Conservation (phyloP, 1,140 invertebrate genomes). For the Drosophila leontia region DNA sequence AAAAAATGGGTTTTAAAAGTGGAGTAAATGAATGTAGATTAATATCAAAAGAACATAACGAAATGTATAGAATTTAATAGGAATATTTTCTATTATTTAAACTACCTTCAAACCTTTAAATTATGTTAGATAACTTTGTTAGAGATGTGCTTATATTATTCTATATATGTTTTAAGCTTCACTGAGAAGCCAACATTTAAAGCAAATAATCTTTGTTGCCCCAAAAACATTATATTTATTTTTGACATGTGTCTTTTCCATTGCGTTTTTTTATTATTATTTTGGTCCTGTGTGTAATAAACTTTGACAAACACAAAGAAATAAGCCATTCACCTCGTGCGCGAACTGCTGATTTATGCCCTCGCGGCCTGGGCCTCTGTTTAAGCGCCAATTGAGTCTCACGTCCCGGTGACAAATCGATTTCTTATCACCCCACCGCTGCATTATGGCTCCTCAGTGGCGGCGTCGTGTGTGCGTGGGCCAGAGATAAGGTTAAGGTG, state of each 20-base stretch:
- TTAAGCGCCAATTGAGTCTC: conserved; percentile 81
- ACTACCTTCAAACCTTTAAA: not conserved
- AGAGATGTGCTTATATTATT: not conserved
- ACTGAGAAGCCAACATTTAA: no score
- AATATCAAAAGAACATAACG: not conserved
- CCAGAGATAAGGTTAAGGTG: conserved; percentile 61
- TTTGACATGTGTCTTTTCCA: not conserved
- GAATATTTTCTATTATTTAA: not conserved
- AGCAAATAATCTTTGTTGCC: not conserved
- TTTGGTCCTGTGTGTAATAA: conserved; percentile 60
- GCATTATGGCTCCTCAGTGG: conserved; percentile 58
- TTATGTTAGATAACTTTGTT: not conserved
- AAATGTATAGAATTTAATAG: not conserved
- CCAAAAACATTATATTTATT: not conserved
- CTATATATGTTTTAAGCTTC: not conserved
- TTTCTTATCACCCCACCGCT: conserved; percentile 76
- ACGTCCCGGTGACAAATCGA: conserved; percentile 79
- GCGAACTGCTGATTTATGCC: conserved; percentile 68
- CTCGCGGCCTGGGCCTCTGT: conserved; percentile 65
- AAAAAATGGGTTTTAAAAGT: conserved; percentile 2
- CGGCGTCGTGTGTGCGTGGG: conserved; percentile 33
- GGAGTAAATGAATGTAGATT: not conserved
- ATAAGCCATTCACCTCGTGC: conserved; percentile 13
- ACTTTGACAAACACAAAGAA: conserved; percentile 50
- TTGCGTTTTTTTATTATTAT: conserved; percentile 1